Evolutionary conservation across 2,797 vertebrate species (phyloP), one percentile per base, ranked within the genome.

Genomic region (Chrosomus eos): DNA sequence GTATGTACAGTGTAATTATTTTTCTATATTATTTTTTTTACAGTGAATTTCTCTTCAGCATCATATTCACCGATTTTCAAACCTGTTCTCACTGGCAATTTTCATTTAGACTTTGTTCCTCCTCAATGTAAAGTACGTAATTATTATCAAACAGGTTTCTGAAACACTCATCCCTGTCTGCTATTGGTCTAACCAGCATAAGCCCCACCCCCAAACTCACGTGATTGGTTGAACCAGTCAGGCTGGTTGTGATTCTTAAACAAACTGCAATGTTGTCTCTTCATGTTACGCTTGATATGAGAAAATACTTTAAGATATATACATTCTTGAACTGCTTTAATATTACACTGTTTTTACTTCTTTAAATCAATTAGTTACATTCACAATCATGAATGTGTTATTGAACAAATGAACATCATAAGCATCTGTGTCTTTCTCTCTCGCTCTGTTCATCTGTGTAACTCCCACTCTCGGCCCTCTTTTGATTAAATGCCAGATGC

Each of bases 401-500:
- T n/a, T 40, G 28, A 19, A 72, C 51, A 60, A 31, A 78, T 64
- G 28, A 33, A 21, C 19, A 9, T 66, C 10, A 0, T 4, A 21
- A 45, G 18, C 10, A 31, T 79, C 16, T 5, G 10, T 67, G 19
- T 80, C 18, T 33, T 51, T n/a, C 62, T 53, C 80, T 82, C 38
- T 38, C 48, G 21, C 45, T 76, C 78, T 60, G 55, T 81, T 81
- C 79, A 85, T 85, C 75, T 51, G 48, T 68, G 36, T 60, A 76
- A 48, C 60, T 80, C 74, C 58, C 38, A 45, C n/a, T 60, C 11
- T 86, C 78, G 80, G 62, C 74, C 80, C 48, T 55, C 40, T 18
- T 73, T 85, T 88, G 75, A 88, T 85, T 85, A 80, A 88, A 85
- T 70, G 75, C 80, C 71, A 80, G 76, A 81, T 72, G 73, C 72